A percentile compares a stretch with the other conserved stretches of the same genome.
phyloP scores from a whole-genome alignment of 2,797 vertebrate species.

The Hypotaenidia okinawae region DNA sequence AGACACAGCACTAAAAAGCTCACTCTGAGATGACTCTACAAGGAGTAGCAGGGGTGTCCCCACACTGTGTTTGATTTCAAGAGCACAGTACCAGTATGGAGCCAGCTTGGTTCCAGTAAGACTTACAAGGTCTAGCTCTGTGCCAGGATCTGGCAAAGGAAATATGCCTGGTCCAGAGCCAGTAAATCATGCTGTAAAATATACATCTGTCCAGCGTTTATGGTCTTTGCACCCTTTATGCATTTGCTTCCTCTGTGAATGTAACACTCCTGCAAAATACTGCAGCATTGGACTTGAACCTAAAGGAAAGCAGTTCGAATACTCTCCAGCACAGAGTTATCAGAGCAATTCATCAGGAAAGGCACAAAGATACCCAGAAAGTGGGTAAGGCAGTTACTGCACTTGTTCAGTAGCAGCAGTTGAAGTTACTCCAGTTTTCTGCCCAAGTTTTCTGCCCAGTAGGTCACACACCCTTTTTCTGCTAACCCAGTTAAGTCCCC shows the following conservation, averaged over 20 bases:
- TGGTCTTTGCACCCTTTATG: neutral
- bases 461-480: neutral
- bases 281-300: rapidly evolving
- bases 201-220: neutral
- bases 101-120: neutral
- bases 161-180: neutral
- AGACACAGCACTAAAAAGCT: neutral
- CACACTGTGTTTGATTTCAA: neutral
- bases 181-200: neutral
- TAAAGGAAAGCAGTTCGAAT: neutral
- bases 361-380: neutral
- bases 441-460: neutral
- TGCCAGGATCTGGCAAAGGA: neutral
- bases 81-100: neutral
- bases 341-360: neutral
- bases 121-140: neutral
- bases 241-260: neutral
- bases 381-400: neutral
- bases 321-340: neutral
- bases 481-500: neutral
- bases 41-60: neutral
- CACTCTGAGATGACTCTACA: neutral
- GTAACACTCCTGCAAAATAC: neutral
- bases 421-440: neutral
- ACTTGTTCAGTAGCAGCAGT: neutral